phyloP scores from a whole-genome alignment of 64 coral and sea anemone genomes.

The Stichodactyla mertensii region DNA sequence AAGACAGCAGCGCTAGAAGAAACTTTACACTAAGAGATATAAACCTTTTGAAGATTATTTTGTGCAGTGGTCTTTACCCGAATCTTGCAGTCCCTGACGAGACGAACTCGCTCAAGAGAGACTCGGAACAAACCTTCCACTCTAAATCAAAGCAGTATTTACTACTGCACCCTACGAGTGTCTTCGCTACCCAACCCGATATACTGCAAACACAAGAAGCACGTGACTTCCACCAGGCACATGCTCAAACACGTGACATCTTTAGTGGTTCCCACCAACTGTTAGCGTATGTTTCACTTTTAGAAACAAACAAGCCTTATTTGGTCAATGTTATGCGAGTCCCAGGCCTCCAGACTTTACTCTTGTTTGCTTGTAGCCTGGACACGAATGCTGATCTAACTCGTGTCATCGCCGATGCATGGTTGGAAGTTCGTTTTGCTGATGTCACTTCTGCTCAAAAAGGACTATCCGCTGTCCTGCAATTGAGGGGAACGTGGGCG shows the following conservation, averaged over 20 bases:
- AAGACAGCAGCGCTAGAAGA: constrained; percentile 42
- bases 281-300: constrained; percentile 82
- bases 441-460: constrained; percentile 63
- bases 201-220: constrained; percentile 52
- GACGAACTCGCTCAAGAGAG: constrained; percentile 71
- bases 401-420: constrained; percentile 73
- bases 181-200: constrained; percentile 76
- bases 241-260: constrained; percentile 14
- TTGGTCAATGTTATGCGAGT: constrained; percentile 97
- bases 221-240: background rate
- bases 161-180: constrained; percentile 77
- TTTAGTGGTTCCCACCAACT: constrained; percentile 61
- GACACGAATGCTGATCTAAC: constrained; percentile 88
- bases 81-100: constrained; percentile 89
- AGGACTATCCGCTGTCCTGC: constrained; percentile 65
- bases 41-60: constrained; percentile 91
- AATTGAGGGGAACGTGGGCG: constrained; percentile 76
- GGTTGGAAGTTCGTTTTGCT: constrained; percentile 78
- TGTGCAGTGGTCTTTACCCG: constrained; percentile 94
- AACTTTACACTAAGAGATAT: constrained; percentile 88
- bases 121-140: constrained; percentile 94
- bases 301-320: constrained; percentile 98
- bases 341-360: constrained; percentile 86
- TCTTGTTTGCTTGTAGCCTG: constrained; percentile 77
- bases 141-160: constrained; percentile 76